Base-by-base conservation (phyloP, 2,888 invertebrate species). In the Amphiduros pacificus region DNA sequence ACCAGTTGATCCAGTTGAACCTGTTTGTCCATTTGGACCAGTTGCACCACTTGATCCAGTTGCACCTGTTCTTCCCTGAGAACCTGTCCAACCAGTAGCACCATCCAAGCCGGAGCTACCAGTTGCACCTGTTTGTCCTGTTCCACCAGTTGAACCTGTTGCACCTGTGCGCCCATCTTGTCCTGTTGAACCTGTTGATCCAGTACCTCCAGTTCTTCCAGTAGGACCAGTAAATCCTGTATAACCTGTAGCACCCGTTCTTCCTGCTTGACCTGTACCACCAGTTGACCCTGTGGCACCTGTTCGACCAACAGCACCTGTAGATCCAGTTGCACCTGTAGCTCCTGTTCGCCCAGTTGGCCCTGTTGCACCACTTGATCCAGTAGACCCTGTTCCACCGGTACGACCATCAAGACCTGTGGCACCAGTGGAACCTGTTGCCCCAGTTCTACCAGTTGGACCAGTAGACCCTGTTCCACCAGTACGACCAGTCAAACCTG, bases 401-500 rank as follows among this genome's bases (percentile, higher is more conserved):
- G 55, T 60, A 20, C 50, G 22, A 40, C 66, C 66, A 50, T 51
- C 51, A 44, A 40, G 50, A 31, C 66, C 66, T 27, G 66, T 59
- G 9, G 40, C n/a, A 51, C 67, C 24, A 26, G 52, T 40, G 29
- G 41, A 32, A 55, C 67, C 58, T 44, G 60, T 60, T 14, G 28
- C 11, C 17, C 60, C 65, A 48, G 55, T 60, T 26, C 64, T 50
- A 2, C 64, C 68, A 36, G 58, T 50, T 27, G 44, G 36, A 59
- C 69, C 69, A 22, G 60, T 41, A 2, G 41, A 3, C n/a, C 59
- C 59, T 24, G 59, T 59, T 27, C 32, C 28, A 44, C 59, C 59
- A 32, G 41, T 51, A 14, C 20, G 22, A 29, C 54, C 54, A 53
- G 31, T 11, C 44, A 5, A 9, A 11, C 44, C 44, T 20, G 44